Conservation (phyloP, 2,888 invertebrate genomes). For the Cataglyphis rosenhaueri region DNA sequence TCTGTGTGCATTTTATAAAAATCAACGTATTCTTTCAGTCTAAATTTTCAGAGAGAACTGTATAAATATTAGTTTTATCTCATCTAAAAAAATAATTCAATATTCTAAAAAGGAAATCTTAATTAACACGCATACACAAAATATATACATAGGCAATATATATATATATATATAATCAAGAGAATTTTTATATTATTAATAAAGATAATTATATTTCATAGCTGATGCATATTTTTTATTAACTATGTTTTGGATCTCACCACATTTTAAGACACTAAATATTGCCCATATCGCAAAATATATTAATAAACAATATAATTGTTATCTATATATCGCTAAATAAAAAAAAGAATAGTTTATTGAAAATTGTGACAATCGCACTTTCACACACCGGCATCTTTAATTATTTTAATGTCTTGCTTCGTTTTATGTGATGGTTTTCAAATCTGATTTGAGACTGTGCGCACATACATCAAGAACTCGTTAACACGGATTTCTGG, state of each 20-base stretch:
- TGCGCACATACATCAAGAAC: background rate
- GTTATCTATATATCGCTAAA: background rate
- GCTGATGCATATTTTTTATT: background rate
- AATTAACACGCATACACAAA: background rate
- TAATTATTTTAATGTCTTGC: conserved; percentile 22
- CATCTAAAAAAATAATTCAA: background rate
- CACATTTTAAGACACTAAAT: background rate
- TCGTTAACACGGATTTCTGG: conserved; percentile 22
- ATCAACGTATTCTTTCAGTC: background rate
- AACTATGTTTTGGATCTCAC: background rate
- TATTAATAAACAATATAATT: background rate
- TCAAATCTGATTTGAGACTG: background rate
- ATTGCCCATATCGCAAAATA: background rate
- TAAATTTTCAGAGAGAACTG: background rate
- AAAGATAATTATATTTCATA: background rate
- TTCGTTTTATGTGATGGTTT: conserved; percentile 23
- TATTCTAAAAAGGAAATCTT: background rate
- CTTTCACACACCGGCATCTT: background rate
- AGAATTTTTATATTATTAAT: background rate
- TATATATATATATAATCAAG: background rate
- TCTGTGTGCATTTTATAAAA: background rate
- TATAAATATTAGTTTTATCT: background rate
- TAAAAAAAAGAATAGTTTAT: conserved; percentile 25
- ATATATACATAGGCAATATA: too few relatives aligned
- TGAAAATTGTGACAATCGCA: background rate